Conservation (phyloP, 2,888 invertebrate genomes). For the Drosophila eohydei region DNA sequence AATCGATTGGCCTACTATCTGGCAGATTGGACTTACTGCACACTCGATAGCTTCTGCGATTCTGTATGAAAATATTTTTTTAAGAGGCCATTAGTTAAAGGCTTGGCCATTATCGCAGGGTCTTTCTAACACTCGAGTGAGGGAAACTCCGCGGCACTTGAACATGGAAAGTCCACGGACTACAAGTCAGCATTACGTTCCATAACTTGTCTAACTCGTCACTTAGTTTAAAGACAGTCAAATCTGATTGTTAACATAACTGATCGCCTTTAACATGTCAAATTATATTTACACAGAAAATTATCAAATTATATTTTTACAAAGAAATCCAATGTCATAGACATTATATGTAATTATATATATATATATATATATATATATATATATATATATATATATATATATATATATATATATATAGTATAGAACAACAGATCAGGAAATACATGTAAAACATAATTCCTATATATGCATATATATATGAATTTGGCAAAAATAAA, state of each 20-base stretch:
- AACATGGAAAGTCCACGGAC: background rate
- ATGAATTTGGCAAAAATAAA: no score
- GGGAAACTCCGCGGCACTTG: background rate
- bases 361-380: background rate
- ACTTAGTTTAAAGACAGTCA: background rate
- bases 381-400: background rate
- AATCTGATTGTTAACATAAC: conserved; percentile 14
- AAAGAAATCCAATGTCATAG: background rate
- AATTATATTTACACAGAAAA: background rate
- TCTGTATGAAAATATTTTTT: background rate
- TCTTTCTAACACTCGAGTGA: conserved; percentile 6
- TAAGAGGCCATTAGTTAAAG: conserved; percentile 18
- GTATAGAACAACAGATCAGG: no score
- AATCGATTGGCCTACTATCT: conserved; percentile 41
- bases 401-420: background rate
- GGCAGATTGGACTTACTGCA: conserved; percentile 15
- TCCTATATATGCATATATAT: no score
- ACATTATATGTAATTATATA: background rate
- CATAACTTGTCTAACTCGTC: conserved; percentile 2
- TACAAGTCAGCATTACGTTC: conserved; percentile 1
- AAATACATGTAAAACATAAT: no score
- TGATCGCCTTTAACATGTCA: conserved; percentile 5
- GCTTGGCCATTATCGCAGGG: background rate
- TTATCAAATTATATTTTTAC: background rate
- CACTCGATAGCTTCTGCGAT: background rate